phyloP scores from a whole-genome alignment of 1,140 invertebrate genomes.

The Leptinotarsa lineolata region DNA sequence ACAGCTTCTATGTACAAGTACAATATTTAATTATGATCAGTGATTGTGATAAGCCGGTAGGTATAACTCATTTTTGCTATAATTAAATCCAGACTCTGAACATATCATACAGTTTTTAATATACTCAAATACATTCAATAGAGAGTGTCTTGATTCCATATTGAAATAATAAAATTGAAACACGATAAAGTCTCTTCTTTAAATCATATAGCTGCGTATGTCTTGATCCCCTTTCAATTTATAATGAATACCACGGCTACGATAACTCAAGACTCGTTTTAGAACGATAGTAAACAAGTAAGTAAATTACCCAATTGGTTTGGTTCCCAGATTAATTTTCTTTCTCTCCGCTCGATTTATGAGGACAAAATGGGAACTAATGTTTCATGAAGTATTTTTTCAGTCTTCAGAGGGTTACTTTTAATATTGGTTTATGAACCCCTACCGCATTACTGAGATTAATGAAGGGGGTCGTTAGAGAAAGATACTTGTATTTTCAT shows the following conservation, averaged over 20 bases:
- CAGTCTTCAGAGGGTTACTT: neutral
- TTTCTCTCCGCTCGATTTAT: conserved; percentile 15
- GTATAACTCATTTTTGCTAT: no score
- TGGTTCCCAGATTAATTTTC: conserved; percentile 20
- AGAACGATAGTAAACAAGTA: conserved; percentile 13
- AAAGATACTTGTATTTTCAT: conserved; percentile 7
- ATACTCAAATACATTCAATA: no score
- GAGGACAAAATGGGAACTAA: conserved; percentile 17
- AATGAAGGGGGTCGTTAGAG: neutral
- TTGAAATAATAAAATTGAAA: neutral
- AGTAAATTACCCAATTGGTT: conserved; percentile 18
- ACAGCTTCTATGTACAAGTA: no score
- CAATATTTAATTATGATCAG: no score
- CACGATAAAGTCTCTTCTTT: neutral
- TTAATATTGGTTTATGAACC: conserved; percentile 8
- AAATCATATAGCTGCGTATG: neutral
- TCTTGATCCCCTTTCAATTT: neutral
- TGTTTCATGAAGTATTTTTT: conserved; percentile 19
- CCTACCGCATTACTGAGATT: conserved; percentile 7
- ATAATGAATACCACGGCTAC: neutral
- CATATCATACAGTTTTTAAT: no score
- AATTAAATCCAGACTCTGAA: no score
- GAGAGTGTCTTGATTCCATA: no score
- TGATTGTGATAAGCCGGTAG: no score
- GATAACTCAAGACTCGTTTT: neutral